These are phyloP conservation scores for Uropetala carovei DNA, from an alignment of 2,888 invertebrate species.

Conservation along the genomic window DNA sequence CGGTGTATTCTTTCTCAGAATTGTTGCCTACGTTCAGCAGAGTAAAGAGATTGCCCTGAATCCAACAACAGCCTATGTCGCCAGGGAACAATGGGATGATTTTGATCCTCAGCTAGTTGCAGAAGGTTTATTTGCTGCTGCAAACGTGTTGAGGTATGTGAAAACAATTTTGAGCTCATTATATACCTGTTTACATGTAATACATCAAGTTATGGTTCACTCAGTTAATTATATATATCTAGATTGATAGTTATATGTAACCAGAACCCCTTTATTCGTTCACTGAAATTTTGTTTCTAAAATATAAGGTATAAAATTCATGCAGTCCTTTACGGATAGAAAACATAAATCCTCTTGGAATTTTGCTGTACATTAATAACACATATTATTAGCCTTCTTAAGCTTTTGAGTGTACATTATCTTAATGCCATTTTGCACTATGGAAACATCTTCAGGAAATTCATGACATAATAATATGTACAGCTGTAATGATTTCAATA, in stretches of 20 bases:
- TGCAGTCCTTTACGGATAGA: too few relatives aligned
- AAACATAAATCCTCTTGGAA: not conserved
- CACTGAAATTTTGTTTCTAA: too few relatives aligned
- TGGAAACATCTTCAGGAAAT: too few relatives aligned
- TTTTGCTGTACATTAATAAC: not conserved
- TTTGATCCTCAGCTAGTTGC: slow-evolving; percentile 96
- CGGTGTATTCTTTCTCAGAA: slow-evolving; percentile 81
- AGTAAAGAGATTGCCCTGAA: slow-evolving; percentile 82
- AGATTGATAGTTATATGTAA: too few relatives aligned
- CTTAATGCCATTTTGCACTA: not conserved
- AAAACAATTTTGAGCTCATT: too few relatives aligned
- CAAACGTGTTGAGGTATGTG: slow-evolving; percentile 90
- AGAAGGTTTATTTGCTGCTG: slow-evolving; percentile 95
- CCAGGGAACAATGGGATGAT: slow-evolving; percentile 92
- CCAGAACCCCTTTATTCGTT: too few relatives aligned
- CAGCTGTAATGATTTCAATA: not conserved
- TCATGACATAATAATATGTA: too few relatives aligned
- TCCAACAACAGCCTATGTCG: slow-evolving; percentile 84
- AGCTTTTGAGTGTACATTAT: not conserved
- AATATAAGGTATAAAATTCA: not conserved
- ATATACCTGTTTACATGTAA: too few relatives aligned
- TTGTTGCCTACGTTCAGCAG: slow-evolving; percentile 87
- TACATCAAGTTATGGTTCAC: too few relatives aligned
- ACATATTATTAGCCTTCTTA: not conserved
- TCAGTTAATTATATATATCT: too few relatives aligned